Conservation (phyloP, 2,888 invertebrate genomes). For the Brachypalpus laphriformis region DNA sequence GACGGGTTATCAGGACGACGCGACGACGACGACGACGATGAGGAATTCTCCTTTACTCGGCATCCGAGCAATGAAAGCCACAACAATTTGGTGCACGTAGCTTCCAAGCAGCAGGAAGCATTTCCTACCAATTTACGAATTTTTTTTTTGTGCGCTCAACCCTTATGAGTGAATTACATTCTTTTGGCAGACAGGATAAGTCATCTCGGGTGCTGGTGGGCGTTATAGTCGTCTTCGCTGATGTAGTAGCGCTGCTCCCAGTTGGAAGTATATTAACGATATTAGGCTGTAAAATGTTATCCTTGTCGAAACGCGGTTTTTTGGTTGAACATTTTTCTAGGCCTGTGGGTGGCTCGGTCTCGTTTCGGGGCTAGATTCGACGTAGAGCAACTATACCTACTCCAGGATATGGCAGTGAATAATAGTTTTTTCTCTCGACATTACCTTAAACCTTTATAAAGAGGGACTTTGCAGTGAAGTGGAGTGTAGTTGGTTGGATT, state of each 20-base stretch:
- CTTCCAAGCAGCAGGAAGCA: constrained; percentile 29
- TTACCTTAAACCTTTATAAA: background rate
- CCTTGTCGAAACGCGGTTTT: background rate
- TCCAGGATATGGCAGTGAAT: constrained; percentile 12
- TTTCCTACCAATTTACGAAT: constrained; percentile 19
- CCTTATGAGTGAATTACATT: constrained; percentile 37
- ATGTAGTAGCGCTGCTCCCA: constrained; percentile 22
- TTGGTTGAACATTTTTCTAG: background rate
- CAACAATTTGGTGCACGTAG: constrained; percentile 30
- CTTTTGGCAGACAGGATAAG: constrained; percentile 46
- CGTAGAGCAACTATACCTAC: background rate
- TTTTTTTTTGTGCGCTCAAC: constrained; percentile 14
- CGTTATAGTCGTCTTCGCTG: constrained; percentile 17
- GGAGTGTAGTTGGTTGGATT: background rate
- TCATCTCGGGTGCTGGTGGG: constrained; percentile 39
- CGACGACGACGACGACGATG: background rate
- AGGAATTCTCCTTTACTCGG: constrained; percentile 44
- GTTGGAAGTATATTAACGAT: constrained; percentile 44
- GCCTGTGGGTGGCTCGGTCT: background rate
- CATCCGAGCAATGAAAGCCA: background rate
- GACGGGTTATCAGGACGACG: constrained; percentile 26
- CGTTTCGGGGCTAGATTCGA: background rate
- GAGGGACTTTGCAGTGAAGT: background rate
- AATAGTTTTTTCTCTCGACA: constrained; percentile 11
- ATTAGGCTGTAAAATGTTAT: constrained; percentile 35